Evolutionary conservation across 2,113 vertebrate species (phyloP).

Genomic region (Laticauda laticaudata): DNA sequence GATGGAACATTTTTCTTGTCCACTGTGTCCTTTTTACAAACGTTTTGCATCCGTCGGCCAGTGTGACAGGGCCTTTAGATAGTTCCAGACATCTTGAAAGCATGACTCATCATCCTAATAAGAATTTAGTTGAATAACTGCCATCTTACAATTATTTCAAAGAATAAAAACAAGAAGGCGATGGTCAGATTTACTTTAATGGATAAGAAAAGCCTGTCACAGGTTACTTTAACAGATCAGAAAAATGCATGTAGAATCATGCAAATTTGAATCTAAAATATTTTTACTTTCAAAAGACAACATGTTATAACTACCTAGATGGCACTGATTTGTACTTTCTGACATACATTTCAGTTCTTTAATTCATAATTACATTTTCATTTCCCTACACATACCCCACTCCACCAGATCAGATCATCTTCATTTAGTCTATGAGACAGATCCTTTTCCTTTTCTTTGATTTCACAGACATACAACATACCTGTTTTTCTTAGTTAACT

Average conservation of each 20-base stretch:
- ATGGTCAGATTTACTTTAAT: not conserved
- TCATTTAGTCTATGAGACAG: not conserved
- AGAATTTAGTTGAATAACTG: not conserved
- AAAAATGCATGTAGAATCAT: not conserved
- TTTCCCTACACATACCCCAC: not conserved
- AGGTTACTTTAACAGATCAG: not conserved
- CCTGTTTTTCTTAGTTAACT: not conserved
- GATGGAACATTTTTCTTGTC: no score
- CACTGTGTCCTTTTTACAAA: no score
- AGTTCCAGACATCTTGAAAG: not conserved
- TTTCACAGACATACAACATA: not conserved
- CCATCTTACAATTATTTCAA: not conserved
- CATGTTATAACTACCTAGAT: not conserved
- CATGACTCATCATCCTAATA: not conserved
- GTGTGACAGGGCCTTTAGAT: not conserved
- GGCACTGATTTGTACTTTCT: not conserved
- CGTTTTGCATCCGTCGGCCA: no score
- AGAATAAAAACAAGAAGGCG: not conserved
- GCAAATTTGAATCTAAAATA: not conserved
- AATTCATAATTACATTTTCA: not conserved
- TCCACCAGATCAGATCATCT: not conserved
- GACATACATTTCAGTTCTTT: not conserved
- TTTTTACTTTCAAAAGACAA: not conserved
- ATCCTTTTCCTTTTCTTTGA: not conserved
- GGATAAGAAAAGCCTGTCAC: not conserved